phyloP scores from a whole-genome alignment of 1,140 invertebrate genomes.

The Ectropis grisescens region DNA sequence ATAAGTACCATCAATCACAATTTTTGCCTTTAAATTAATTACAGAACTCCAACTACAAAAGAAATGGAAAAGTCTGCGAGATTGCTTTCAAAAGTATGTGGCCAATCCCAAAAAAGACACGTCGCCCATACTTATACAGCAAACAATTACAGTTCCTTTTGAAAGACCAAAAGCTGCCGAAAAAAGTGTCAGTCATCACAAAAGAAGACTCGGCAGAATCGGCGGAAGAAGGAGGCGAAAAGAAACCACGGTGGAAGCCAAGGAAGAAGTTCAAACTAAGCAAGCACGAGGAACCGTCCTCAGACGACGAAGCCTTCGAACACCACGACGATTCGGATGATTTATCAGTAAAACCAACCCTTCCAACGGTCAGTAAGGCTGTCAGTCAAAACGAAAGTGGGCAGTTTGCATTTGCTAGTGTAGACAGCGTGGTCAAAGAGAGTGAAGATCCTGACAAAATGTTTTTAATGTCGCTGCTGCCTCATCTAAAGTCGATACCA shows the following conservation, averaged over 20 bases:
- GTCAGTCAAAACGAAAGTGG: too few relatives aligned
- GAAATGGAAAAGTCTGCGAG: constrained; percentile 59
- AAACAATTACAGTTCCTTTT: constrained; percentile 47
- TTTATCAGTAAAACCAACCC: too few relatives aligned
- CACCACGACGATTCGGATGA: neutral
- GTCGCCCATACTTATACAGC: constrained; percentile 41
- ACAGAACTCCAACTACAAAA: constrained; percentile 56
- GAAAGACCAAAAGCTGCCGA: constrained; percentile 21
- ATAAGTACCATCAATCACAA: too few relatives aligned
- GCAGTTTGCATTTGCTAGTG: too few relatives aligned
- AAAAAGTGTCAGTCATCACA: constrained; percentile 4
- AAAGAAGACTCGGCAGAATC: constrained; percentile 26
- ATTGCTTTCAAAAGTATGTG: constrained; percentile 52
- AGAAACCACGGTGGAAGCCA: constrained; percentile 28
- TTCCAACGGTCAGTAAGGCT: too few relatives aligned
- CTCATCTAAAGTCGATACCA: constrained; percentile 47
- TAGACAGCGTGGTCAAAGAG: constrained; percentile 6
- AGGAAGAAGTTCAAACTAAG: constrained; percentile 31
- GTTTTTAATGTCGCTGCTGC: constrained; percentile 49
- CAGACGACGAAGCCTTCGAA: constrained; percentile 4
- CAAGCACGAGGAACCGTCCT: constrained; percentile 23
- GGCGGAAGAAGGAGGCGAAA: constrained; percentile 26
- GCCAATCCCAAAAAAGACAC: constrained; percentile 33
- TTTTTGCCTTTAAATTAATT: constrained; percentile 23
- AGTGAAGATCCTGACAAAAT: constrained; percentile 45